Conservation (phyloP, 2,797 vertebrate species). For the Coregonus ussuriensis region DNA sequence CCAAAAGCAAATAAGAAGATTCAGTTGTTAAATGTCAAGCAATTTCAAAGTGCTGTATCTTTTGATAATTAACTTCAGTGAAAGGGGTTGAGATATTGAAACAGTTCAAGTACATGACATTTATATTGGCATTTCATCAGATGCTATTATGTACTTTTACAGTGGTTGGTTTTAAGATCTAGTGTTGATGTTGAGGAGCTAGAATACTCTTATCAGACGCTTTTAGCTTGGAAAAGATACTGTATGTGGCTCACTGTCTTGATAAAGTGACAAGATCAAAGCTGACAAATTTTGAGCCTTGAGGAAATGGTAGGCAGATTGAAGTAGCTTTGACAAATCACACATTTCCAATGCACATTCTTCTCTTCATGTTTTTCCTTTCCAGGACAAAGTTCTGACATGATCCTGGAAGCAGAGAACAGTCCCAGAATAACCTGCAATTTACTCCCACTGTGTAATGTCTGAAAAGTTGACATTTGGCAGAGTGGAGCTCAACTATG, state of each 20-base stretch:
- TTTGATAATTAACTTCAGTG: conserved; percentile 55
- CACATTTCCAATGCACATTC: conserved; percentile 12
- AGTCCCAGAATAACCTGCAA: conserved; percentile 26
- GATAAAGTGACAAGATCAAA: conserved; percentile 42
- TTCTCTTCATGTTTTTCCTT: background rate
- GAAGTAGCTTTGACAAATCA: conserved; percentile 24
- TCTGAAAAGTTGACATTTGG: conserved; percentile 25
- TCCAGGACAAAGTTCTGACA: conserved; percentile 10
- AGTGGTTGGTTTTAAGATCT: background rate
- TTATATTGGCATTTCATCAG: conserved; percentile 64
- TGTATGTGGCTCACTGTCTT: conserved; percentile 13
- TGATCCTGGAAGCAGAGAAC: conserved; percentile 10
- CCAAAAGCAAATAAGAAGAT: conserved; percentile 21
- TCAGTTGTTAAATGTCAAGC: conserved; percentile 65
- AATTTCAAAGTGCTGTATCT: conserved; percentile 54
- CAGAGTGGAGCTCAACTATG: conserved; percentile 17
- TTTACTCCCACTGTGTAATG: conserved; percentile 19
- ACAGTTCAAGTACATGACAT: conserved; percentile 62
- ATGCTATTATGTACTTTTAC: conserved; percentile 19
- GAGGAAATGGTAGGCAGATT: conserved; percentile 17
- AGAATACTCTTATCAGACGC: conserved; percentile 40
- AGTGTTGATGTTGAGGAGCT: conserved; percentile 19
- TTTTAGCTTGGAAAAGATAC: conserved; percentile 20
- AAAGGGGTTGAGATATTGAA: conserved; percentile 52
- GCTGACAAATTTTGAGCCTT: conserved; percentile 31